Percentiles rank a stretch among this genome's conserved stretches.
Conservation (phyloP, 2,888 invertebrate species). For the Palloptera scutellata region DNA sequence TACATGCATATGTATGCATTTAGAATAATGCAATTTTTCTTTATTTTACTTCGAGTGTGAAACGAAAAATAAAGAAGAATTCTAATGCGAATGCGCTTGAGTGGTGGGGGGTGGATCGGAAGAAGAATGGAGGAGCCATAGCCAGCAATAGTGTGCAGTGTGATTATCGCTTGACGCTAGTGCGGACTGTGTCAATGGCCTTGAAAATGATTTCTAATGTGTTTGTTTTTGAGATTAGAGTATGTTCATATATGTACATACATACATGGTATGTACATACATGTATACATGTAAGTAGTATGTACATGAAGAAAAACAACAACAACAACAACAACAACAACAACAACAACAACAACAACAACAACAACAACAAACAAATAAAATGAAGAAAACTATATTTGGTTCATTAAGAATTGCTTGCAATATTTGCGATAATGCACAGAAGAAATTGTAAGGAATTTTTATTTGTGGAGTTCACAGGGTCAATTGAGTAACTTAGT, state of each 20-base stretch:
- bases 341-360: neutral
- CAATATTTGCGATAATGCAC: no score
- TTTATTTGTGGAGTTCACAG: no score
- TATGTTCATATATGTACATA: constrained; percentile 17
- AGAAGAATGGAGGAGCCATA: neutral
- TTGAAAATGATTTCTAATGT: constrained; percentile 26
- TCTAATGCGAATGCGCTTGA: neutral
- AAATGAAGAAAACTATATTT: neutral
- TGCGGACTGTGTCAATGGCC: constrained; percentile 22
- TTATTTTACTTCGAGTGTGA: neutral
- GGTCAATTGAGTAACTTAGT: no score
- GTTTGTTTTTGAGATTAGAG: constrained; percentile 19
- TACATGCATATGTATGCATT: constrained; percentile 2
- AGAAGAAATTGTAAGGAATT: no score
- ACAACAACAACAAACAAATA: no score
- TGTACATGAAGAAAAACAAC: constrained; percentile 3
- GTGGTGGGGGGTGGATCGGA: neutral
- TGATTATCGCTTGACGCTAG: neutral
- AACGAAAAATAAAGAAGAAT: neutral
- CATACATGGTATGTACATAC: constrained; percentile 12
- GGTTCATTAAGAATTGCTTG: neutral
- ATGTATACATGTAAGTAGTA: neutral
- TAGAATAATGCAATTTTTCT: constrained; percentile 8
- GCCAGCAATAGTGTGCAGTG: neutral
- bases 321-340: constrained; percentile 8